Conservation (phyloP, 2,797 vertebrate genomes). For the Ibycter americanus region DNA sequence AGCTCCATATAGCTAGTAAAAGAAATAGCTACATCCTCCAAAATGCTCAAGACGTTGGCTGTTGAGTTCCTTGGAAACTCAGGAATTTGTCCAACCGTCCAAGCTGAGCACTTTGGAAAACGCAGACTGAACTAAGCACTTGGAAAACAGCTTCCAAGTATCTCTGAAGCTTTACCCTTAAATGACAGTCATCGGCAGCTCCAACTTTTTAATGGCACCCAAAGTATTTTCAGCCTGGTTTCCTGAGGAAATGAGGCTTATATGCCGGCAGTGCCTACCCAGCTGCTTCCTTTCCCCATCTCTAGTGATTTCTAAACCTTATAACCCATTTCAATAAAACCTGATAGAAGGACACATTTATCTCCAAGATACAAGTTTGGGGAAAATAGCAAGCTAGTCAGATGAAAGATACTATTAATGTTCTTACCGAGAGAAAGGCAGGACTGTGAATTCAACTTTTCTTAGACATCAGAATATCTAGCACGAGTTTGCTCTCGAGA, state of each 20-base stretch:
- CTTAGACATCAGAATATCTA: not conserved
- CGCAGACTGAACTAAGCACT: not conserved
- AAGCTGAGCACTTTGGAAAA: not conserved
- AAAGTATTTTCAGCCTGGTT: conserved; percentile 19
- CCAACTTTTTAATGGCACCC: conserved; percentile 41
- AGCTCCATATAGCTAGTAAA: fast-evolving
- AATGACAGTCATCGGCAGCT: not conserved
- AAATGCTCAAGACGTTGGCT: not conserved
- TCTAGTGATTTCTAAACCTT: conserved; percentile 37
- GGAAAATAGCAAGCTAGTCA: not conserved
- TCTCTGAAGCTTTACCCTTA: not conserved
- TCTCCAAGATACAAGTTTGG: conserved; percentile 16
- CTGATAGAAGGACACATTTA: conserved; percentile 29
- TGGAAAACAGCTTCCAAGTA: not conserved
- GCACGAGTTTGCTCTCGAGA: not conserved
- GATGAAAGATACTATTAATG: conserved; percentile 34
- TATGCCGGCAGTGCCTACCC: not conserved
- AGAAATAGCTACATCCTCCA: fast-evolving
- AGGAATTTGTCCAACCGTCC: not conserved
- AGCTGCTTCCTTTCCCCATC: not conserved
- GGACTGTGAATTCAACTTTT: not conserved
- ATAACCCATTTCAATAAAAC: conserved; percentile 36
- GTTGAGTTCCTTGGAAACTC: not conserved
- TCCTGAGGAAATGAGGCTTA: conserved; percentile 52
- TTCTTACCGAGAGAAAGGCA: not conserved